Evolutionary conservation across 2,888 invertebrate genomes (phyloP).

Genomic region (Synanthedon formicaeformis): DNA sequence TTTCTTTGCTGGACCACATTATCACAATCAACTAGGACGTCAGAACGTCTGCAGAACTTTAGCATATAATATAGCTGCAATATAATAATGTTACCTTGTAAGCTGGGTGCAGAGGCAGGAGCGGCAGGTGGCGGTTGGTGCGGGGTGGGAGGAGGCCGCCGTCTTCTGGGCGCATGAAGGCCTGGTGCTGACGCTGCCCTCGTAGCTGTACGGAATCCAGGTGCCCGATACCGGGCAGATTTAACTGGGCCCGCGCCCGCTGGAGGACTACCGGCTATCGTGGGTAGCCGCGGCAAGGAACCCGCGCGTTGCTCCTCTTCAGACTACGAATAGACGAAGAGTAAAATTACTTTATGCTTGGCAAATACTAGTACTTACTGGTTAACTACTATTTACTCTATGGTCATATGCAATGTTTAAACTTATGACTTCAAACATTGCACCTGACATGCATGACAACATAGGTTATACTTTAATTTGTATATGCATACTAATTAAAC

Average conservation of each 20-base stretch:
- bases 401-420: not conserved
- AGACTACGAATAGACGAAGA: slow-evolving; percentile 26
- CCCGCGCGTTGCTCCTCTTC: slow-evolving; percentile 77
- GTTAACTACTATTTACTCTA: too few species aligned
- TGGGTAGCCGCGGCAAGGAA: slow-evolving; percentile 81
- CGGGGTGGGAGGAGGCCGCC: slow-evolving; percentile 54
- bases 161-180: slow-evolving; percentile 76
- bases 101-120: slow-evolving; percentile 56
- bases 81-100: slow-evolving; percentile 64
- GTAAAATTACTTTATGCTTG: not conserved
- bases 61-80: too few species aligned
- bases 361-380: too few species aligned
- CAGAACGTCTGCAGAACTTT: too few species aligned
- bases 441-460: not conserved
- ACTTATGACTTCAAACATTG: not conserved
- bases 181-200: slow-evolving; percentile 82
- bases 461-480: too few species aligned
- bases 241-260: slow-evolving; percentile 78
- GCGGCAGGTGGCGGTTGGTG: slow-evolving; percentile 53
- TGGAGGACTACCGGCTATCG: slow-evolving; percentile 50
- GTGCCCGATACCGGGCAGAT: slow-evolving; percentile 88
- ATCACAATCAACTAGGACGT: too few species aligned
- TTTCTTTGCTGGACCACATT: too few species aligned
- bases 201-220: slow-evolving; percentile 82
- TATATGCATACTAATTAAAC: too few species aligned